Percentiles rank a stretch among this genome's conserved stretches.
Conservation (phyloP, 2,113 vertebrate species). For the Nesoenas mayeri region DNA sequence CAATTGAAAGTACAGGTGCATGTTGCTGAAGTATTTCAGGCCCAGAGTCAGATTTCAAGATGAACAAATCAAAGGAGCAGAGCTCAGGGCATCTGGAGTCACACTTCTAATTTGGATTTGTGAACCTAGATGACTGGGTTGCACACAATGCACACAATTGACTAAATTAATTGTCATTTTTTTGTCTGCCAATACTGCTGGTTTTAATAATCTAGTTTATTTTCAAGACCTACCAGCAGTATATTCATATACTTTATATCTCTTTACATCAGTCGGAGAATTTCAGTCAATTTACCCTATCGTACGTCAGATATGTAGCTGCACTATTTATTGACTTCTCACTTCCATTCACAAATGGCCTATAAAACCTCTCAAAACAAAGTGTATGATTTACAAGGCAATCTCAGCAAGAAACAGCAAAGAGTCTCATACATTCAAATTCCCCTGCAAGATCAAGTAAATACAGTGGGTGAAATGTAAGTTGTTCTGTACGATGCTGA, state of each 20-base stretch:
- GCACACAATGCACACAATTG: not conserved
- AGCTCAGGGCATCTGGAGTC: not conserved
- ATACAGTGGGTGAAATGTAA: not conserved
- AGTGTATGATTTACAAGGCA: slow-evolving; percentile 49
- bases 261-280: not conserved
- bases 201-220: slow-evolving; percentile 37
- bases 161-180: slow-evolving; percentile 34
- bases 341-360: slow-evolving; percentile 19
- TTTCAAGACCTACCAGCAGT: not conserved
- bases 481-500: not conserved
- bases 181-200: not conserved
- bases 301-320: not conserved
- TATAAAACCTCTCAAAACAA: slow-evolving; percentile 60
- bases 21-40: not conserved
- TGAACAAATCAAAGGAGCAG: not conserved
- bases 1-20: not conserved
- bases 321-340: slow-evolving; percentile 50
- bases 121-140: not conserved
- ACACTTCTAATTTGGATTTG: not conserved
- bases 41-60: not conserved
- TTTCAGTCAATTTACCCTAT: slow-evolving; percentile 8
- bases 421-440: slow-evolving; percentile 19
- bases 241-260: not conserved
- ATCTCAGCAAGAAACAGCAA: slow-evolving; percentile 29
- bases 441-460: not conserved